phyloP scores from a whole-genome alignment of 2,113 vertebrate species.

The Syrmaticus mikado region DNA sequence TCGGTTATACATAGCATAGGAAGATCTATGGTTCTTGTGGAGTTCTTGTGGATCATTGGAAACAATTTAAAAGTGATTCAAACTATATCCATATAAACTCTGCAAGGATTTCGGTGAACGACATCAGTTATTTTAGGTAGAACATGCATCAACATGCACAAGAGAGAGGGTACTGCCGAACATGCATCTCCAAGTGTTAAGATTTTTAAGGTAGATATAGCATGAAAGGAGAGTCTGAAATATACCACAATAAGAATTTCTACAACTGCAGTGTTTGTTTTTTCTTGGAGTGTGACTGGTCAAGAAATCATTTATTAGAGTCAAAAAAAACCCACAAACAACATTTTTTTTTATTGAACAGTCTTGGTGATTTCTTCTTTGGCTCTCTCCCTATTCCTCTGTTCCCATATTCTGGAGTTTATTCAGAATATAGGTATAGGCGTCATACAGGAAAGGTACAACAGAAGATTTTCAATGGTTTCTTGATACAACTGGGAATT shows the following conservation, averaged over 20 bases:
- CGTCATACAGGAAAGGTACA: background rate
- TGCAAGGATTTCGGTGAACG: background rate
- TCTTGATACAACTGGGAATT: background rate
- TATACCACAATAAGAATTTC: background rate
- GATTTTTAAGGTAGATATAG: background rate
- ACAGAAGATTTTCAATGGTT: background rate
- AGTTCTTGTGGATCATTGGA: background rate
- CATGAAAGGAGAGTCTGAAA: background rate
- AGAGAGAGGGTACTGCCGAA: background rate
- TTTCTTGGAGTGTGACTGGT: background rate
- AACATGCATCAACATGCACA: background rate
- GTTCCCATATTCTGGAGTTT: background rate
- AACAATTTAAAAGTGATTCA: background rate
- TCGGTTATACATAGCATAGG: background rate
- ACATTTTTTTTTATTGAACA: background rate
- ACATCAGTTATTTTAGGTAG: background rate
- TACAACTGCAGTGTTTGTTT: background rate
- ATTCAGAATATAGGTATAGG: background rate
- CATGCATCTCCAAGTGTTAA: background rate
- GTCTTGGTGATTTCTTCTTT: background rate
- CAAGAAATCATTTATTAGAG: background rate
- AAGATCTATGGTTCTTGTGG: background rate
- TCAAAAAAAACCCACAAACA: background rate
- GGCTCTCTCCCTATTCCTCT: background rate
- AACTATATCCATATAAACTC: background rate